phyloP scores from a whole-genome alignment of 2,113 vertebrate genomes.

The Serilophus lunatus region DNA sequence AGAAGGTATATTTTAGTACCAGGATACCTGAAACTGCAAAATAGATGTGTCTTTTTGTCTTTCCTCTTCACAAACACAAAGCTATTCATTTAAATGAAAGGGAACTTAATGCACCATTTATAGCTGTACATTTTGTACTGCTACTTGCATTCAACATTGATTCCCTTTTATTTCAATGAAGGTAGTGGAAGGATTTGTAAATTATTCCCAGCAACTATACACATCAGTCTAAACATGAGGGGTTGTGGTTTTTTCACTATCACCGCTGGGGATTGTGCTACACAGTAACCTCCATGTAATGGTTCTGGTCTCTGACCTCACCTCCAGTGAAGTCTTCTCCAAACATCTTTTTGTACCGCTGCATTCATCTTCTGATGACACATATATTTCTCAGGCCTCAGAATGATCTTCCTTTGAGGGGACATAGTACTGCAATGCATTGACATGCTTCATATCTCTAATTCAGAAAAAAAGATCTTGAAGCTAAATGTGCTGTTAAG shows the following conservation, averaged over 20 bases:
- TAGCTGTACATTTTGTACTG: background rate
- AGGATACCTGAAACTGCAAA: slow-evolving; percentile 6
- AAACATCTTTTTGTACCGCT: background rate
- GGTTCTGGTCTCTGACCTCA: slow-evolving; percentile 47
- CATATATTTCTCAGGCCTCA: background rate
- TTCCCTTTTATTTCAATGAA: slow-evolving; percentile 22
- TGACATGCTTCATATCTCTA: background rate
- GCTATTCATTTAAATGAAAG: slow-evolving; percentile 42
- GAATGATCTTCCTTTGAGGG: background rate
- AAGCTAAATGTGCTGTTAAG: background rate
- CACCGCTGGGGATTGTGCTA: slow-evolving; percentile 3
- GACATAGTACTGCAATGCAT: background rate
- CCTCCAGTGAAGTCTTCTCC: slow-evolving; percentile 10
- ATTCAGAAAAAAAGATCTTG: background rate
- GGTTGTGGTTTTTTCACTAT: background rate
- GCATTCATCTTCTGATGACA: slow-evolving; percentile 12
- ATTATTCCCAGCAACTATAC: slow-evolving; percentile 1
- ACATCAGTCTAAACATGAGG: background rate
- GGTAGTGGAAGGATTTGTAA: slow-evolving; percentile 21
- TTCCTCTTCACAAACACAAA: slow-evolving; percentile 3
- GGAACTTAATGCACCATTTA: slow-evolving; percentile 5
- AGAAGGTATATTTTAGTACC: slow-evolving; percentile 35
- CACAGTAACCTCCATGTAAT: slow-evolving; percentile 38
- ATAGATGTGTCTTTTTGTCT: slow-evolving; percentile 11
- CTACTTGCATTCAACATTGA: slow-evolving; percentile 9